Evolutionary conservation across 2,888 invertebrate genomes (phyloP).

Genomic region (Coenonympha arcania): DNA sequence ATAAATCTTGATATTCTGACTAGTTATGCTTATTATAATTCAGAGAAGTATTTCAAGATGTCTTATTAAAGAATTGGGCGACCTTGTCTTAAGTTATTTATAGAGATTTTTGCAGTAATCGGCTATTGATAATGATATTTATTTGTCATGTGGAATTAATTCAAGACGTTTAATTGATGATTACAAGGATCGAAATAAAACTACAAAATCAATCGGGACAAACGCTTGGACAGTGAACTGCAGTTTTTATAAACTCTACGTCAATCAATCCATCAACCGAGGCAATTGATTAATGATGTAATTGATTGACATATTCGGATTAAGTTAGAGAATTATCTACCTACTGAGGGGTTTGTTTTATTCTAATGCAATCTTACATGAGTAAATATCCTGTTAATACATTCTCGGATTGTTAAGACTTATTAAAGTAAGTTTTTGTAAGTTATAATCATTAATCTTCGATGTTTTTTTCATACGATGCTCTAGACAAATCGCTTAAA

Average conservation of each 20-base stretch:
- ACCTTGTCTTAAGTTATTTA: too few species aligned
- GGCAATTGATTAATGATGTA: slow-evolving; percentile 3
- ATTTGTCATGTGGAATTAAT: slow-evolving; percentile 1
- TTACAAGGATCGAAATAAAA: background rate
- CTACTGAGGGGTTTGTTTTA: background rate
- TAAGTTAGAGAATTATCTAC: slow-evolving; percentile 1
- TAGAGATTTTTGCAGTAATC: too few species aligned
- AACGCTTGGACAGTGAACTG: background rate
- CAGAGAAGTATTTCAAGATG: too few species aligned
- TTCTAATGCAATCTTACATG: too few species aligned
- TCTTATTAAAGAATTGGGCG: too few species aligned
- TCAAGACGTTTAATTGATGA: background rate
- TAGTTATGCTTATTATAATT: too few species aligned
- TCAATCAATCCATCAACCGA: slow-evolving; percentile 5
- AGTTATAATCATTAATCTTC: too few species aligned
- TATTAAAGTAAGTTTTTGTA: background rate
- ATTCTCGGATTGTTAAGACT: background rate
- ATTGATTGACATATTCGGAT: slow-evolving; percentile 8
- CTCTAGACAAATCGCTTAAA: too few species aligned
- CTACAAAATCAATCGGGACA: background rate
- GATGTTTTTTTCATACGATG: too few species aligned
- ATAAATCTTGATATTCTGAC: too few species aligned
- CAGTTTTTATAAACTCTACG: slow-evolving; percentile 3
- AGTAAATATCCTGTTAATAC: background rate
- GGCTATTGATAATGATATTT: too few species aligned